These are phyloP conservation scores for Brachionus paranguensis DNA, from an alignment of 1,140 invertebrate species.

Conservation along the genomic window DNA sequence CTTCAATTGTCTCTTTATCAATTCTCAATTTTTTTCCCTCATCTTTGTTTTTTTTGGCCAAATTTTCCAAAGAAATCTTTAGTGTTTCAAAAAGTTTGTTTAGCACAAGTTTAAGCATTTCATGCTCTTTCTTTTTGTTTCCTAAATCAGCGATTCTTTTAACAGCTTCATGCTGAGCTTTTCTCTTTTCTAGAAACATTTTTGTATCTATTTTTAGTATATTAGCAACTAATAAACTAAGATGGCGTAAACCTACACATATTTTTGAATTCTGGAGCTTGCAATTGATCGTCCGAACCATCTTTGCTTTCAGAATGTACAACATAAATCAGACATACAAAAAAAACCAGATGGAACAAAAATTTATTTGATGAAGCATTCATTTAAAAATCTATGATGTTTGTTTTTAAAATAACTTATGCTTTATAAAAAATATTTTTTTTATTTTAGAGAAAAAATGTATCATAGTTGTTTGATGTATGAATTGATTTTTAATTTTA, in stretches of 20 bases:
- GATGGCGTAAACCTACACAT: no score
- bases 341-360: neutral
- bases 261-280: neutral
- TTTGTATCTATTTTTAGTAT: neutral
- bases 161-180: conserved; percentile 8
- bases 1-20: neutral
- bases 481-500: neutral
- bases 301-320: neutral
- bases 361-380: neutral
- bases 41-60: neutral
- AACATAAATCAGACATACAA: neutral
- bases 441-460: neutral
- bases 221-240: neutral
- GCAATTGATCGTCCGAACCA: neutral
- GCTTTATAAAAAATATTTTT: neutral
- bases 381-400: neutral
- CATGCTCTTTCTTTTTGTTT: neutral
- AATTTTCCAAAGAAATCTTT: neutral
- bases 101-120: neutral
- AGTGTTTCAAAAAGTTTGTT: neutral
- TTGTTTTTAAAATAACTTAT: neutral
- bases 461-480: neutral
- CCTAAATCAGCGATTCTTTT: neutral
- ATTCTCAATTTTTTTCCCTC: neutral
- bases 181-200: neutral